Evolutionary conservation across 1,140 invertebrate genomes (phyloP).

Genomic region (Araneus ventricosus): DNA sequence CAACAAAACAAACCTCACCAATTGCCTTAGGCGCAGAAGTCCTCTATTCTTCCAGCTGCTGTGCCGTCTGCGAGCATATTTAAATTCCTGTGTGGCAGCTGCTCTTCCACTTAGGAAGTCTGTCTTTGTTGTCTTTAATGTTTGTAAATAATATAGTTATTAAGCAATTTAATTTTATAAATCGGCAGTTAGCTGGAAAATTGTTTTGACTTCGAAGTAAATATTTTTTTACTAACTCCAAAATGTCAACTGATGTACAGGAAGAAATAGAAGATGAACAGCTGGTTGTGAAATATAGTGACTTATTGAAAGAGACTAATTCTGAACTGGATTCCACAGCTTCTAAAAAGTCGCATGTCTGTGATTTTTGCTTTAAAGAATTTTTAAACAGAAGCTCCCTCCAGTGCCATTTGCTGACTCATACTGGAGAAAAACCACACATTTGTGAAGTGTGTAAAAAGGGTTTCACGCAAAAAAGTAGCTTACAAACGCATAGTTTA

Average conservation of each 20-base stretch:
- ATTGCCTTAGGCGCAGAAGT: too few species aligned
- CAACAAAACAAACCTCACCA: too few species aligned
- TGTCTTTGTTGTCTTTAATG: background rate
- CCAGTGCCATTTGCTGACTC: background rate
- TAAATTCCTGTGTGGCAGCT: too few species aligned
- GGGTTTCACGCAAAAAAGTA: constrained; percentile 49
- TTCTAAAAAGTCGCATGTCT: background rate
- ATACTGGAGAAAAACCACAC: constrained; percentile 32
- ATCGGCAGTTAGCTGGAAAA: background rate
- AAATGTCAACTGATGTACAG: background rate
- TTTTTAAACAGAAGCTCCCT: background rate
- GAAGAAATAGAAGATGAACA: background rate
- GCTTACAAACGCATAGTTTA: constrained; percentile 78
- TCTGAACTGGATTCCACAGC: background rate
- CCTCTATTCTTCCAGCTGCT: too few species aligned
- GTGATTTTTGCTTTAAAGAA: background rate
- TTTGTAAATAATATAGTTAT: background rate
- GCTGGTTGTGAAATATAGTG: background rate
- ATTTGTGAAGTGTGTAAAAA: constrained; percentile 12
- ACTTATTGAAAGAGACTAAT: background rate
- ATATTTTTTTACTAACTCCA: background rate
- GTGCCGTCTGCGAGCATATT: too few species aligned
- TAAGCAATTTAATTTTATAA: background rate
- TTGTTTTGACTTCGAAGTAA: background rate
- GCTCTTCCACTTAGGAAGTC: background rate